Evolutionary conservation across 2,888 invertebrate genomes (phyloP).

Genomic region (Philhelius pedissequus): DNA sequence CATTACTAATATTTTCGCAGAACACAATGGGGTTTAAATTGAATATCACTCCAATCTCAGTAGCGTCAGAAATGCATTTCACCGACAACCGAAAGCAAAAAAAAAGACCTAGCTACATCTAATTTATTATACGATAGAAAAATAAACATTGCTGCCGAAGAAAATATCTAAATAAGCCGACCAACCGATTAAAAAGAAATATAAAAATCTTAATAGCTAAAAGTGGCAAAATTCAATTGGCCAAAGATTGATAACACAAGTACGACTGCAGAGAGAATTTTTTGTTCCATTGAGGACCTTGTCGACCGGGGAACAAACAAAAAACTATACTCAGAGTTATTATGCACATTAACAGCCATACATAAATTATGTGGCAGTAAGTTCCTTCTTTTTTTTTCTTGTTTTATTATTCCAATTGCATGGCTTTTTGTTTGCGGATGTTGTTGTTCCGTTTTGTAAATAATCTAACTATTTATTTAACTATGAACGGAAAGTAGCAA

Average conservation of each 20-base stretch:
- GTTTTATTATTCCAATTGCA: conserved; percentile 3
- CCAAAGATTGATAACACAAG: conserved; percentile 59
- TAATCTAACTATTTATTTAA: neutral
- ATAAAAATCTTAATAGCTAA: conserved; percentile 16
- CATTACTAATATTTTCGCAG: neutral
- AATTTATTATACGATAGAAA: conserved; percentile 1
- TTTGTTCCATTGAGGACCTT: neutral
- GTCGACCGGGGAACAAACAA: neutral
- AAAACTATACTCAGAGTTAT: conserved; percentile 6
- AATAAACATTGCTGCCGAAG: conserved; percentile 20
- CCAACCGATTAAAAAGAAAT: conserved; percentile 6
- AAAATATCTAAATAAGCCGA: conserved; percentile 14
- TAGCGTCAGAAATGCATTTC: neutral
- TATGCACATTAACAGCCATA: conserved; percentile 13
- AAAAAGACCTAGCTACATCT: neutral
- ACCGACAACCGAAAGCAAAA: neutral
- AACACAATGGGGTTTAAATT: neutral
- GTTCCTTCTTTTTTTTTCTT: conserved; percentile 1
- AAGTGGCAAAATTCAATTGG: conserved; percentile 44
- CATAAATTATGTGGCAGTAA: conserved; percentile 4
- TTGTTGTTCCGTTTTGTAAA: conserved; percentile 32
- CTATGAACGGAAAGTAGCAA: neutral
- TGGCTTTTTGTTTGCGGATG: conserved; percentile 24
- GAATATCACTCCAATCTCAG: neutral
- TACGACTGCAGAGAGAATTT: conserved; percentile 37